Base-by-base conservation (phyloP, 2,888 invertebrate genomes). In the Tribolium freemani region DNA sequence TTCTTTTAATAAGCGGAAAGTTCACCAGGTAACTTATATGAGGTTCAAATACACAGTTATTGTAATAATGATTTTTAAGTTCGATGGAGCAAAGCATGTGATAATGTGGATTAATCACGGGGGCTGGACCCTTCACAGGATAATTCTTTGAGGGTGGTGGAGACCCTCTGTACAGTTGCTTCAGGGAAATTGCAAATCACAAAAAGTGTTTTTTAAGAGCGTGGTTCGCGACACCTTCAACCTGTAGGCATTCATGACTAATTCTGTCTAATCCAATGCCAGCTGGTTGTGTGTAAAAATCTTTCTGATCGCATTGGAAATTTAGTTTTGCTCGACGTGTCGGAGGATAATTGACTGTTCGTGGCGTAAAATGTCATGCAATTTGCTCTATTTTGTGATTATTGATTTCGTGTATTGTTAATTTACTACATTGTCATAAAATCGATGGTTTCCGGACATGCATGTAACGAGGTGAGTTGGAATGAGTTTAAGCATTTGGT, bases 241-340 rank as follows among this genome's bases (percentile, higher is more conserved):
- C 63, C 63, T 61, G 63, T 63, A 44, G 53, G 63, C 53, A 63
- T 51, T 38, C 51, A 10, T 63, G 63, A 63, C 63, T 63, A 63
- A 63, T 63, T 63, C 31, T 16, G 53, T 63, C 63, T 38, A 51
- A 51, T 10, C 38, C 63, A 63, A 51, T 63, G 63, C 44, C 63
- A 63, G 16, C 51, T 44, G 20, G 51, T 48, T 44, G 53, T 63
- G 63, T 31, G 6, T 16, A 63, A 51, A 61, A 48, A n/a, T 11
- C 38, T 61, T 13, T 48, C 26, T 46, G 60, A 46, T 48, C 48
- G 26, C 58, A 3, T 26, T 26, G 26, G 26, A 26, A 26, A 26
- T 26, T 26, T 26, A 26, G 26, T 26, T 26, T 26, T 26, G 26
- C 26, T 26, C 26, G 26, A 16, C 16, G 16, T 16, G 16, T 16